phyloP scores from a whole-genome alignment of 2,113 vertebrate genomes.

The Dasypus novemcinctus region DNA sequence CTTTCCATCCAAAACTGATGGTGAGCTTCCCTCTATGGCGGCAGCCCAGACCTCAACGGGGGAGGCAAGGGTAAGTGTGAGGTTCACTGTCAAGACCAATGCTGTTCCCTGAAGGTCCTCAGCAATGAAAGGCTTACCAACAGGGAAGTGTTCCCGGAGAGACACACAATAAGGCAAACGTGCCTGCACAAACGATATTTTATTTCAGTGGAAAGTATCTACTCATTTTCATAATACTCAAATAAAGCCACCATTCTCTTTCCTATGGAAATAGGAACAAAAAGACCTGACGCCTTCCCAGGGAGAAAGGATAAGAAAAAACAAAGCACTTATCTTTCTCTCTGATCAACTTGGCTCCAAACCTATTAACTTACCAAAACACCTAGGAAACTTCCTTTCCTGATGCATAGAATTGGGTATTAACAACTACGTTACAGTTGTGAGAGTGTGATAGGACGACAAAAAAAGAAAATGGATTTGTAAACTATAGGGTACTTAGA shows the following conservation, averaged over 20 bases:
- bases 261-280: not conserved
- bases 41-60: not conserved
- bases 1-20: not conserved
- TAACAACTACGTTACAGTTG: not conserved
- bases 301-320: not conserved
- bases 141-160: not conserved
- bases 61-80: not conserved
- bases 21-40: not conserved
- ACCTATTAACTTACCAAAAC: not conserved
- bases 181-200: not conserved
- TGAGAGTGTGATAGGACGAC: not conserved
- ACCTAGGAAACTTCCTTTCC: not conserved
- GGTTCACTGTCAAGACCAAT: not conserved
- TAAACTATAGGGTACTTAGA: not conserved
- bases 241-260: not conserved
- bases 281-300: not conserved
- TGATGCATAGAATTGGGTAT: not conserved
- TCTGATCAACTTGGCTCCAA: not conserved
- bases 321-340: not conserved
- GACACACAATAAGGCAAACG: not conserved
- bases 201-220: not conserved
- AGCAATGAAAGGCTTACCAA: not conserved
- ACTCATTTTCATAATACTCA: not conserved
- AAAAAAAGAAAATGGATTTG: not conserved
- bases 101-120: not conserved